These are phyloP conservation scores for Naja naja DNA, from an alignment of 2,113 vertebrate species.

Conservation along the genomic window DNA sequence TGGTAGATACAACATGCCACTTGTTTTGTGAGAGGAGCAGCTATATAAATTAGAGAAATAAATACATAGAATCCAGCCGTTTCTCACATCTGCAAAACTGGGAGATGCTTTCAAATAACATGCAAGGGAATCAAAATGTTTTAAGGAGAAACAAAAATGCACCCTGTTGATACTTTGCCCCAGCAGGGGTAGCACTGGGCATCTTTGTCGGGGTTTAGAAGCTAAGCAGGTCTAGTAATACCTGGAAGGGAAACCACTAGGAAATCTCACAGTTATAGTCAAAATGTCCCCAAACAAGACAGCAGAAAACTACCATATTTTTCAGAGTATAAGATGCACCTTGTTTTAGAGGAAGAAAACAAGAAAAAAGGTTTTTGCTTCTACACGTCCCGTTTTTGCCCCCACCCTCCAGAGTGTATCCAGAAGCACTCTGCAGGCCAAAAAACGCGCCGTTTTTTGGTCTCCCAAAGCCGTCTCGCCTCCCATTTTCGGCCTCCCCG, in stretches of 20 bases:
- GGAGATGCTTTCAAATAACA: background rate
- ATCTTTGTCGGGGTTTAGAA: background rate
- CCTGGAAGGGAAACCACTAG: background rate
- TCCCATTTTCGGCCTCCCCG: too few relatives aligned
- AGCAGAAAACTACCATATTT: background rate
- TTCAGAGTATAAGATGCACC: too few relatives aligned
- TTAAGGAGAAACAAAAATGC: background rate
- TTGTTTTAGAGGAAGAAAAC: too few relatives aligned
- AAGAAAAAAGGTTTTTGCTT: too few relatives aligned
- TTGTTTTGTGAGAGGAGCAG: background rate
- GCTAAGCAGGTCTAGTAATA: background rate
- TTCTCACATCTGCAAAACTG: background rate
- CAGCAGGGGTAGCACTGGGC: background rate
- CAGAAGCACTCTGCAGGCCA: too few relatives aligned
- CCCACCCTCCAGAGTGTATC: too few relatives aligned
- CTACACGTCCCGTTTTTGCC: too few relatives aligned
- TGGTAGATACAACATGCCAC: background rate
- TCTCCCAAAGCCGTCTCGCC: too few relatives aligned
- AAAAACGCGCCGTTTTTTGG: too few relatives aligned
- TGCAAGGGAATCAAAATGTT: background rate
- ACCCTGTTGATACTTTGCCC: background rate
- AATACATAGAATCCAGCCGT: background rate
- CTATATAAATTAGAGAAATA: background rate
- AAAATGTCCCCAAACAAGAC: background rate
- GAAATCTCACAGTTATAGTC: background rate